Percentiles rank a stretch among this genome's conserved stretches.
These are phyloP conservation scores for Coecobrya sp. DNA, from an alignment of 2,888 invertebrate species.

Conservation along the genomic window DNA sequence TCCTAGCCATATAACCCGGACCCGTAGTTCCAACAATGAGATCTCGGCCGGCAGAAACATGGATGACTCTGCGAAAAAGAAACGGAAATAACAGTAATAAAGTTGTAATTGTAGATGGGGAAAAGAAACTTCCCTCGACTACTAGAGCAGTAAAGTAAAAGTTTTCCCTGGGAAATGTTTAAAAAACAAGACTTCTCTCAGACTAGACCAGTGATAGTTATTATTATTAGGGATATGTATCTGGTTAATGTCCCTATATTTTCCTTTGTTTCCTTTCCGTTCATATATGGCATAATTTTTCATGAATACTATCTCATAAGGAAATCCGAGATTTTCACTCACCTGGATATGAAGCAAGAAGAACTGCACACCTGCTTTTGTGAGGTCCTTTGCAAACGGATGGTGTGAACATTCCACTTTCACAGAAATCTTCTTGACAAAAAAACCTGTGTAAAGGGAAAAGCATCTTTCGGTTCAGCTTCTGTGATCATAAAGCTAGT, in stretches of 20 bases:
- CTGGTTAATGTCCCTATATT: no score
- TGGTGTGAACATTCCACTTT: constrained; percentile 90
- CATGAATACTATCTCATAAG: neutral
- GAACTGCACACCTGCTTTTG: constrained; percentile 87
- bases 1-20: constrained; percentile 92
- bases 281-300: no score
- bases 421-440: constrained; percentile 89
- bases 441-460: constrained; percentile 87
- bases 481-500: no score
- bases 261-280: no score
- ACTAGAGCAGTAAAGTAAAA: neutral
- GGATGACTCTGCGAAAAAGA: constrained; percentile 88
- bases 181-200: neutral
- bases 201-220: no score
- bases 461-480: no score
- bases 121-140: neutral
- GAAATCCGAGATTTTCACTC: constrained; percentile 75
- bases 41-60: constrained; percentile 90
- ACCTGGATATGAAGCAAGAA: constrained; percentile 88
- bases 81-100: neutral
- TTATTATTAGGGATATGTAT: no score
- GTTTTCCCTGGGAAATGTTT: neutral
- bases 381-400: constrained; percentile 88
- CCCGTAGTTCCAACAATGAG: constrained; percentile 89
- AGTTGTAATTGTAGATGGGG: neutral